Base-by-base conservation (phyloP, 2,888 invertebrate species). In the Eucera pruinosa region DNA sequence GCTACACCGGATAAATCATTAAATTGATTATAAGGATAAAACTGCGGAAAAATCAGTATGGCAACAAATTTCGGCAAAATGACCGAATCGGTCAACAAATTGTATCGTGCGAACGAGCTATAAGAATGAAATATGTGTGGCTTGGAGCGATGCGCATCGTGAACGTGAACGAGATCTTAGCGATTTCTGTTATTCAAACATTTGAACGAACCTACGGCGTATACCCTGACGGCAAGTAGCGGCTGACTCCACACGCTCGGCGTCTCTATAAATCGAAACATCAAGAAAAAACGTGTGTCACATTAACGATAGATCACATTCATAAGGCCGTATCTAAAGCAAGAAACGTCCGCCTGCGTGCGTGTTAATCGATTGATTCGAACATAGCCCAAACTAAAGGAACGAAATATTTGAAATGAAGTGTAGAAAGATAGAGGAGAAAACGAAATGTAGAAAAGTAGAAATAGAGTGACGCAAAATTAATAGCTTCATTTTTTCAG, bases 261-360 rank as follows among this genome's bases (percentile, higher is more conserved):
- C 88, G 43, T 90, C 89, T 90, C 90, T 90, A 90, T 85, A 90
- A 90, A 86, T 76, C 87, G 84, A 89, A 90, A 90, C 87, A 90
- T 83, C 89, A 89, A 89, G 85, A 86, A 85, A 87, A 57, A 86
- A 87, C 83, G 87, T 77, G 67, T 85, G 78, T 82, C 74, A 85
- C 82, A 82, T 85, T 78, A 77, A 79, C 71, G 72, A 73, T 77
- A 68, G 62, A 61, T 68, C 55, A 81, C 84, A 84, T 73, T 77
- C 72, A 84, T 71, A 64, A 68, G 66, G 61, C 72, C 71, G 57
- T 71, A 50, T 74, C 78, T 78, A 79, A 75, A 75, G 78, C 85
- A 72, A 54, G 52, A 54, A 81, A 85, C 70, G 81, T 80, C 66
- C 75, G 66, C 74, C 67, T 54, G 66, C 50, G 58, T 70, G 68